phyloP scores from a whole-genome alignment of 2,888 invertebrate species.

The Drosophila lutescens region DNA sequence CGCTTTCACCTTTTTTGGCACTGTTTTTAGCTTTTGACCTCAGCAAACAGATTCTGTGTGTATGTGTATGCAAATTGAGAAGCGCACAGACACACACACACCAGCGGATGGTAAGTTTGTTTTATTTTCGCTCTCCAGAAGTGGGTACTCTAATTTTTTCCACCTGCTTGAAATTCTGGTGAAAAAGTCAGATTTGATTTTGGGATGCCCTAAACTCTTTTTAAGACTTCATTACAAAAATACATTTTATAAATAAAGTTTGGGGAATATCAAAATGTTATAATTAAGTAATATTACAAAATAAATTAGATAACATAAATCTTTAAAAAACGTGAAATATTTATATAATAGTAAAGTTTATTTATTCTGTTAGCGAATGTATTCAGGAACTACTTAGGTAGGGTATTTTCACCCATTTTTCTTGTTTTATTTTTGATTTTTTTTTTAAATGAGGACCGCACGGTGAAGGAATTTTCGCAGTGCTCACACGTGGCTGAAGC shows the following conservation, averaged over 20 bases:
- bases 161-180: background rate
- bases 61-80: slow-evolving; percentile 31
- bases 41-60: slow-evolving; percentile 22
- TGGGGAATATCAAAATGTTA: no score
- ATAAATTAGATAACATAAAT: background rate
- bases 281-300: background rate
- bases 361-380: background rate
- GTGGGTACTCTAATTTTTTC: background rate
- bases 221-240: background rate
- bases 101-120: background rate
- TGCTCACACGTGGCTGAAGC: slow-evolving; percentile 65
- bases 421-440: slow-evolving; percentile 4
- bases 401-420: slow-evolving; percentile 1
- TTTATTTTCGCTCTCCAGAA: background rate
- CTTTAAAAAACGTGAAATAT: background rate
- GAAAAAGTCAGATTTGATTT: background rate
- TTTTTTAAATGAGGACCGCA: slow-evolving; percentile 31
- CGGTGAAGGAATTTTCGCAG: slow-evolving; percentile 52
- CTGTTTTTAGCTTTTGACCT: slow-evolving; percentile 25
- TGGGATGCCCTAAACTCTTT: background rate
- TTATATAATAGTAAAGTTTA: background rate
- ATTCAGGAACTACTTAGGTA: background rate
- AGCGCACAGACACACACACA: slow-evolving; percentile 7
- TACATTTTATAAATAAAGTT: background rate
- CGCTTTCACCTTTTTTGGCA: slow-evolving; percentile 25